These are phyloP conservation scores for Podarcis raffonei DNA, from an alignment of 2,113 vertebrate species.

Conservation along the genomic window DNA sequence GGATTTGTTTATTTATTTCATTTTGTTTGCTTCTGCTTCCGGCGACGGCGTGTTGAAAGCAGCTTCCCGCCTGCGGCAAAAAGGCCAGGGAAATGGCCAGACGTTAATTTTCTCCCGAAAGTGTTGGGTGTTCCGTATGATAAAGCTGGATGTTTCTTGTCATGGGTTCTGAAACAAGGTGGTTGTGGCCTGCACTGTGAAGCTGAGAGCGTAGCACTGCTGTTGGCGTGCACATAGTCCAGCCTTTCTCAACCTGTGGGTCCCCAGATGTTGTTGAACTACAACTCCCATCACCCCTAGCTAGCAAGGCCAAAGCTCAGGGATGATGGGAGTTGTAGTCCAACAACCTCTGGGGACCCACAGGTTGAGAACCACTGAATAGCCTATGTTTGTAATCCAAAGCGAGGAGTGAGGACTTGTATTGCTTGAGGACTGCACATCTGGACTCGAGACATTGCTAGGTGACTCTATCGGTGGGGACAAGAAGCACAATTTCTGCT, in stretches of 20 bases:
- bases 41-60: background rate
- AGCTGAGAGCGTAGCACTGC: background rate
- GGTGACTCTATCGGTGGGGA: background rate
- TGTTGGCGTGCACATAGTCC: too few species aligned
- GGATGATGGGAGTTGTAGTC: too few species aligned
- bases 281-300: too few species aligned
- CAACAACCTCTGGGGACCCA: too few species aligned
- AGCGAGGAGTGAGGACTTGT: background rate
- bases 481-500: background rate
- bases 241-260: too few species aligned
- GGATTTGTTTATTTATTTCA: constrained; percentile 23
- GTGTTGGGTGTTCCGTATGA: background rate
- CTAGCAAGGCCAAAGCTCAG: too few species aligned
- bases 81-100: background rate
- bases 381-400: background rate
- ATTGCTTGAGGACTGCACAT: background rate
- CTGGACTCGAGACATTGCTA: background rate
- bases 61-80: constrained; percentile 24
- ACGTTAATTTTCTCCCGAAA: background rate
- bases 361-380: too few species aligned
- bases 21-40: constrained; percentile 41
- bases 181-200: background rate
- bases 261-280: too few species aligned
- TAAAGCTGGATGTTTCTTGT: background rate
- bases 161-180: fast-evolving